Evolutionary conservation across 23 tunicate species (phyloP).

Genomic region (Halocynthia aurantium): DNA sequence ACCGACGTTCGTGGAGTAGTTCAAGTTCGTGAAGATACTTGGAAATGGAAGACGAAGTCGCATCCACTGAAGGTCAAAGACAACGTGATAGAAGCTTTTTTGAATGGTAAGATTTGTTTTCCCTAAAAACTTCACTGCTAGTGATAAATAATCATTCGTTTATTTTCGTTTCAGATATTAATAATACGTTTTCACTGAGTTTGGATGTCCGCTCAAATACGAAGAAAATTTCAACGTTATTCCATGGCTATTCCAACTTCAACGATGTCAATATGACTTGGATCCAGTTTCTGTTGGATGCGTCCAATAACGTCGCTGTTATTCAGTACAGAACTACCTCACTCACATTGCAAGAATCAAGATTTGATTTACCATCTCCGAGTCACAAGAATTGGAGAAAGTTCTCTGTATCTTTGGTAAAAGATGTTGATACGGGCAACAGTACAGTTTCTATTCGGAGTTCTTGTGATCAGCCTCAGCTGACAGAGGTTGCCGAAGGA

Average conservation of each 20-base stretch:
- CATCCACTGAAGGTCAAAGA: conserved; percentile 1
- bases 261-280: too few relatives aligned
- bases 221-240: too few relatives aligned
- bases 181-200: too few relatives aligned
- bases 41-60: conserved; percentile 17
- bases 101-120: background rate
- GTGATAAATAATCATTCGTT: background rate
- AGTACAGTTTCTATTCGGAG: background rate
- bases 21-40: background rate
- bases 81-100: background rate
- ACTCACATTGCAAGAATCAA: background rate
- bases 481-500: background rate
- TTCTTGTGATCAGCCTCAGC: background rate
- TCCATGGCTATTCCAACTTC: too few relatives aligned
- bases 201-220: too few relatives aligned
- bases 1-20: conserved; percentile 1
- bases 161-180: background rate
- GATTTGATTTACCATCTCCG: background rate
- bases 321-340: background rate
- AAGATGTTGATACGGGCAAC: background rate
- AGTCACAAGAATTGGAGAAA: background rate
- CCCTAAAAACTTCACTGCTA: background rate
- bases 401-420: background rate
- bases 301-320: too few relatives aligned
- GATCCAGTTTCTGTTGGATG: too few relatives aligned